phyloP scores from a whole-genome alignment of 2,888 invertebrate species.

The Geotrupes spiniger region DNA sequence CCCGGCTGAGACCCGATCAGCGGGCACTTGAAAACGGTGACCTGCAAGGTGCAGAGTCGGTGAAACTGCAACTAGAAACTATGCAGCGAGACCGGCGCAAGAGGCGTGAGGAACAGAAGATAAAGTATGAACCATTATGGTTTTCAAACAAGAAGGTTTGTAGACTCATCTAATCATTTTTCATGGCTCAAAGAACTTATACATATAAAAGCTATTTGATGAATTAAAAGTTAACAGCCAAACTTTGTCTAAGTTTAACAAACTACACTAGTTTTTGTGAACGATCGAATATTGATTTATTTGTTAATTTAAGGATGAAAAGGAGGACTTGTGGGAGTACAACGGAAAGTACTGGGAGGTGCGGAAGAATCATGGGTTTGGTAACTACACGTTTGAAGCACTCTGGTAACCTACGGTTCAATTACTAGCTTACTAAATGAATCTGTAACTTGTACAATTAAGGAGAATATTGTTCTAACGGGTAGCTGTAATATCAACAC shows the following conservation, averaged over 20 bases:
- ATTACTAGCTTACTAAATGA: no score
- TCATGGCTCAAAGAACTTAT: background rate
- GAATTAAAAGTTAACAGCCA: no score
- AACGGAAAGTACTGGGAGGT: conserved; percentile 74
- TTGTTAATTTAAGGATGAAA: conserved; percentile 10
- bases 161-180: no score
- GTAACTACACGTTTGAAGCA: conserved; percentile 54
- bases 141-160: conserved; percentile 52
- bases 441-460: no score
- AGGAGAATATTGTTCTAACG: background rate
- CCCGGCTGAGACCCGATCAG: conserved; percentile 73
- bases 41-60: conserved; percentile 66
- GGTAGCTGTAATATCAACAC: conserved; percentile 4
- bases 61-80: conserved; percentile 71
- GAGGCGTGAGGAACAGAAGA: conserved; percentile 56
- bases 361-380: conserved; percentile 65
- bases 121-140: conserved; percentile 56
- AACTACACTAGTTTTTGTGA: no score
- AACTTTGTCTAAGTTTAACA: no score
- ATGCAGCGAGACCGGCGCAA: conserved; percentile 70
- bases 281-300: no score
- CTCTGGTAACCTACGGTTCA: conserved; percentile 55
- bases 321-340: conserved; percentile 66
- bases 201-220: no score
- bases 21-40: conserved; percentile 73